phyloP scores from a whole-genome alignment of 2,797 vertebrate genomes.

The Muscicapa comitata region DNA sequence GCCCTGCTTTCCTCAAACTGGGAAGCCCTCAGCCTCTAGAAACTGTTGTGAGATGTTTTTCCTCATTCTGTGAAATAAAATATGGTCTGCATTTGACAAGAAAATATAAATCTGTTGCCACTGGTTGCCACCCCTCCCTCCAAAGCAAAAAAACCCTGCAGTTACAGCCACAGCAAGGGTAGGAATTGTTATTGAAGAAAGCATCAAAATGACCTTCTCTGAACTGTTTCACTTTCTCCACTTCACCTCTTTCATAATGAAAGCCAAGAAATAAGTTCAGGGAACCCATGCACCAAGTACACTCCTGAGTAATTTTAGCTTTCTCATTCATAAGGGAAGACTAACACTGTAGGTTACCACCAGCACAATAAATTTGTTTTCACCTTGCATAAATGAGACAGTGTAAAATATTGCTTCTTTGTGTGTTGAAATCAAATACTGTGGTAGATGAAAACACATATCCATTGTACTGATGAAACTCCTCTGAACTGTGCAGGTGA shows the following conservation, averaged over 20 bases:
- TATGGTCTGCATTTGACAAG: conserved; percentile 58
- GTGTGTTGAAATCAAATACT: background rate
- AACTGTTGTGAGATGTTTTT: conserved; percentile 28
- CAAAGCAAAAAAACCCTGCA: background rate
- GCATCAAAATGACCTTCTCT: background rate
- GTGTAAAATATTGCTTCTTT: background rate
- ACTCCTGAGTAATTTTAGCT: background rate
- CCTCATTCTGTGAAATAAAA: conserved; percentile 66
- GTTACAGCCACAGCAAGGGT: background rate
- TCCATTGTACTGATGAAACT: background rate
- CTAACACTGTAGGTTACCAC: background rate
- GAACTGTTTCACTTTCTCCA: background rate
- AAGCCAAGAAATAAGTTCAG: conserved; percentile 7
- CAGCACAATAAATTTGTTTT: conserved; percentile 14
- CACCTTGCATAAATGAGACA: background rate
- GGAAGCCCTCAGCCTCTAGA: background rate
- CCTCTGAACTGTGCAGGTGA: rapidly evolving
- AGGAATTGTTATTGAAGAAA: conserved; percentile 18
- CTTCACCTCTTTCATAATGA: conserved; percentile 1
- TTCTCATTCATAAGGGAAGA: background rate
- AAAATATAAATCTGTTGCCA: conserved; percentile 47
- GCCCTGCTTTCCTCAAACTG: conserved; percentile 1
- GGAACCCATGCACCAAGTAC: background rate
- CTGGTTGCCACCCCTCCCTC: background rate
- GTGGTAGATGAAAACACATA: background rate